phyloP scores from a whole-genome alignment of 2,888 invertebrate species.

The Sarcophaga caerulescens region DNA sequence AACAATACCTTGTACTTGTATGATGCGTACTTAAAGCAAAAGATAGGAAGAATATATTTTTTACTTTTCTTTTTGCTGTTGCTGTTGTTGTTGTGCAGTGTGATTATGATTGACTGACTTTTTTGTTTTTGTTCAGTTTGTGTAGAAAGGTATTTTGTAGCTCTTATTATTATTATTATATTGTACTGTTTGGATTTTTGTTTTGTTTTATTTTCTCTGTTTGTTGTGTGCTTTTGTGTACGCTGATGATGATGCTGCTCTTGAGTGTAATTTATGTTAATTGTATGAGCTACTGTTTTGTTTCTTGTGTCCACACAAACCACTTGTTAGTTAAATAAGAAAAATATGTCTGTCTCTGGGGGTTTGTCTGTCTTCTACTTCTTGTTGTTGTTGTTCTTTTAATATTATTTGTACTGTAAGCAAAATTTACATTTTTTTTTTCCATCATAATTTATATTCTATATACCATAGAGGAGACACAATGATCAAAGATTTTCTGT shows the following conservation, averaged over 20 bases:
- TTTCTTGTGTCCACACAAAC: constrained; percentile 21
- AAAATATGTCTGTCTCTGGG: constrained; percentile 23
- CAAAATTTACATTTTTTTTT: constrained; percentile 36
- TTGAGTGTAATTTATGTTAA: constrained; percentile 70
- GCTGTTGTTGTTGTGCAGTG: not conserved
- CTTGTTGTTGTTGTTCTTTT: not conserved
- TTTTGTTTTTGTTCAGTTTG: constrained; percentile 23
- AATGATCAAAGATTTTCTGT: constrained; percentile 68
- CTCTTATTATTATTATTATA: constrained; percentile 20
- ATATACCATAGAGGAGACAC: constrained; percentile 3
- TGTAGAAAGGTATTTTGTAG: constrained; percentile 32
- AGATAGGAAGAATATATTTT: not conserved
- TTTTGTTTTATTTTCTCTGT: constrained; percentile 36
- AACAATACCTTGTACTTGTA: not conserved
- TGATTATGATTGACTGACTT: constrained; percentile 17
- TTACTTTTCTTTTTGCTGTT: too few relatives aligned
- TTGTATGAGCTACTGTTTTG: constrained; percentile 69
- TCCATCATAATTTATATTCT: not conserved
- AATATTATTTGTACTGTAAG: constrained; percentile 17
- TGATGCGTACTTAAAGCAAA: not conserved
- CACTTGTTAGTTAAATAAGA: constrained; percentile 62
- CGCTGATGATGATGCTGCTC: constrained; percentile 14
- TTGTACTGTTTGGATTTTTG: constrained; percentile 37
- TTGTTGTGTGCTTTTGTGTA: not conserved
- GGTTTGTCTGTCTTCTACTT: not conserved